Base-by-base conservation (phyloP, 1,140 invertebrate species). In the Caenorhabditis briggsae region DNA sequence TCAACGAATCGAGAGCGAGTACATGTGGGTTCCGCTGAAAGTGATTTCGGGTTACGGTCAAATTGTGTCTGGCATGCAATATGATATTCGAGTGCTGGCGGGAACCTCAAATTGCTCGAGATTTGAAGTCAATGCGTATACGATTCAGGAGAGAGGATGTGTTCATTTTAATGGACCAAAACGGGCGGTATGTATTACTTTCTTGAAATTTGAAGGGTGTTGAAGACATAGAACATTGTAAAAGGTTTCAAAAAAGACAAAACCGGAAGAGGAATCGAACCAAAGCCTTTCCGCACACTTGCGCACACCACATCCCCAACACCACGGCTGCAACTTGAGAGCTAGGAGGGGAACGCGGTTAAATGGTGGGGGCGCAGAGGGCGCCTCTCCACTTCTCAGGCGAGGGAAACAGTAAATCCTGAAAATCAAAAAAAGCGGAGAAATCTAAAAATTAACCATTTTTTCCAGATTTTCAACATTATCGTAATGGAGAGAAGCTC, bases 81-180 rank as follows among this genome's bases (percentile, higher is more conserved):
- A 78, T 50, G 70, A 78, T 50, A 12, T 78, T 16, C 14, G 46
- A 23, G 70, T 78, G 0, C 20, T 78, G 46, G 70, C 70, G 46
- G 70, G 70, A 53, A 78, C 70, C 23, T 78, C 70, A n/a, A 78
- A 78, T 78, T 78, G 70, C 12, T 78, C 70, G n/a, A 78, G 70
- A 78, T 78, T 20, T n/a, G 46, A 78, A 23, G n/a, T 78, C n/a
- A 78, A 78, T 50, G 70, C 70, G 3, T 78, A 78, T 11, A 78
- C 70, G 18, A 78, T 78, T 78, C 70, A 78, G 46, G 70, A 78
- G 33, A 48, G 46, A 46, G 53, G 53, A 50, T 78, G 70, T 78
- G 70, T 78, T 18, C 70, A 78, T 78, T 78, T 78, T 50, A 78
- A 78, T 50, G 70, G 70, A 23, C 70, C 70, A 3, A 78, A 78